These are phyloP conservation scores for Microplitis demolitor DNA, from an alignment of 1,140 invertebrate species.

Conservation along the genomic window DNA sequence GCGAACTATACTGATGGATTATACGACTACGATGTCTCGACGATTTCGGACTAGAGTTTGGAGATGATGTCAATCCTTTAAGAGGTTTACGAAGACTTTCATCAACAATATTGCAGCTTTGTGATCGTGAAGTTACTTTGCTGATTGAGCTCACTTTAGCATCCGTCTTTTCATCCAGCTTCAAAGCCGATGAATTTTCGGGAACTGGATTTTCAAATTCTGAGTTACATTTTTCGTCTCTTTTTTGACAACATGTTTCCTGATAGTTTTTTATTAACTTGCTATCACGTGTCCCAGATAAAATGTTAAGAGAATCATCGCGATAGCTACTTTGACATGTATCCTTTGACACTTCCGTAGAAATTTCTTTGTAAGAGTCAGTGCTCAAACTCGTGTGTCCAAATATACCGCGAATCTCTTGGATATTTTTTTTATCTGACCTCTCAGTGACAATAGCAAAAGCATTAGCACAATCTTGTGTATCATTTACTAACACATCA, in stretches of 20 bases:
- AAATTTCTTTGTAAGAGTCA: not conserved
- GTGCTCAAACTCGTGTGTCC: constrained; percentile 7
- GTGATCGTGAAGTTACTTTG: not conserved
- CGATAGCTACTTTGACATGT: not conserved
- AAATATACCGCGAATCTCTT: constrained; percentile 1
- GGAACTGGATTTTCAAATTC: not conserved
- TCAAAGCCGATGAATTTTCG: not conserved
- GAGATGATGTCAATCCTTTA: not conserved
- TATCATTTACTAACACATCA: not conserved
- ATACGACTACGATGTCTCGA: constrained; percentile 16
- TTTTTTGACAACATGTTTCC: not conserved
- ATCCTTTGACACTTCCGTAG: not conserved
- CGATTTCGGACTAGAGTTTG: constrained; percentile 4
- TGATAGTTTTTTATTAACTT: not conserved
- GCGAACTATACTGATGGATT: constrained; percentile 35
- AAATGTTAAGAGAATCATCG: not conserved
- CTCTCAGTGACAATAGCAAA: not conserved
- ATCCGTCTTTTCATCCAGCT: not conserved
- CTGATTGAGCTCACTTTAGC: not conserved
- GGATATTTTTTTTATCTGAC: not conserved
- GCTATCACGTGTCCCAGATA: not conserved
- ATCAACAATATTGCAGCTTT: not conserved
- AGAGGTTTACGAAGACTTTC: not conserved
- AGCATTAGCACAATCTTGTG: not conserved
- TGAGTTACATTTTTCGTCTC: not conserved